Conservation (phyloP, 2,888 invertebrate species). For the Amaurobius ferox region DNA sequence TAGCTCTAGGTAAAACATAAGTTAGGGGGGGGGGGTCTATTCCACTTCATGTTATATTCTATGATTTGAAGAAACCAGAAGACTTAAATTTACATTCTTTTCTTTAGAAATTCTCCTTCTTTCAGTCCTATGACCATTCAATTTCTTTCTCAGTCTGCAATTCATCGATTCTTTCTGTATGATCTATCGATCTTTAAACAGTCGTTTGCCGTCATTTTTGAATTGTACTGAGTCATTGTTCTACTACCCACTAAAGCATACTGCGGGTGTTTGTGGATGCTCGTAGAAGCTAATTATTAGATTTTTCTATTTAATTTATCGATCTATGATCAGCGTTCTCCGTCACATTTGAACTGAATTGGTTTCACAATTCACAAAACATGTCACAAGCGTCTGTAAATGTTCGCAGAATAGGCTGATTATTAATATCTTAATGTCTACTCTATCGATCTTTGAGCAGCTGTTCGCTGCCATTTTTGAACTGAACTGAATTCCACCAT, state of each 20-base stretch:
- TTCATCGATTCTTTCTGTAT: constrained; percentile 39
- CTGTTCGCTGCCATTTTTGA: constrained; percentile 51
- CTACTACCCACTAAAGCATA: not conserved
- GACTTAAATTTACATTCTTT: constrained; percentile 17
- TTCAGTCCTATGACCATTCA: not conserved
- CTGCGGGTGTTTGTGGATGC: not conserved
- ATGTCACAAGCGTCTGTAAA: too few species aligned
- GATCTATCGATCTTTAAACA: constrained; percentile 42
- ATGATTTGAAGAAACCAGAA: constrained; percentile 21
- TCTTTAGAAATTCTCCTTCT: not conserved
- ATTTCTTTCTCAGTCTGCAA: constrained; percentile 32
- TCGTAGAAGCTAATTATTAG: too few species aligned
- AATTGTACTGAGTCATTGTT: not conserved
- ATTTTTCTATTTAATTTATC: too few species aligned
- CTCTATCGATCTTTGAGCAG: constrained; percentile 44
- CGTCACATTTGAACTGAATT: too few species aligned
- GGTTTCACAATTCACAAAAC: too few species aligned
- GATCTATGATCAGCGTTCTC: too few species aligned
- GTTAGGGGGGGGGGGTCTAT: too few species aligned
- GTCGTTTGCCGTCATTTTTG: constrained; percentile 48
- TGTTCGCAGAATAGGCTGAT: not conserved
- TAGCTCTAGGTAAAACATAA: too few species aligned
- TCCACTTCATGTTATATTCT: too few species aligned
- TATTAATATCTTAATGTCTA: constrained; percentile 14
- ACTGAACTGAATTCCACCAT: not conserved